Evolutionary conservation across 1,140 invertebrate species (phyloP).

Genomic region (Drosophila lacteicornis): DNA sequence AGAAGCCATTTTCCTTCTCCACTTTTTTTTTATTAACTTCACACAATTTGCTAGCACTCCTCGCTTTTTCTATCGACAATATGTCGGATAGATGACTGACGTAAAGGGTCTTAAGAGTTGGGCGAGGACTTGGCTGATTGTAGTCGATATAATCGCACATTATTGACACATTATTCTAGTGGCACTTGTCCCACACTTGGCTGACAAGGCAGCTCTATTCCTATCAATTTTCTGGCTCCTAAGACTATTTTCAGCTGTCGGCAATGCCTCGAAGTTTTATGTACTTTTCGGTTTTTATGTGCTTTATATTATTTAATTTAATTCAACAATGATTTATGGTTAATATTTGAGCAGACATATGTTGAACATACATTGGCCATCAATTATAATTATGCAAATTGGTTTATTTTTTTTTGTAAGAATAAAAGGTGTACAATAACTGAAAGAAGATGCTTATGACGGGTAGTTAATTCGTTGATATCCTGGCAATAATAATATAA

Average conservation of each 20-base stretch:
- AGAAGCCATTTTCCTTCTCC: conserved; percentile 4
- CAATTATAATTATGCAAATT: conserved; percentile 51
- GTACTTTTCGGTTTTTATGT: conserved; percentile 3
- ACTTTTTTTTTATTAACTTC: conserved; percentile 33
- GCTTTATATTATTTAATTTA: conserved; percentile 18
- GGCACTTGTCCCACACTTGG: conserved; percentile 46
- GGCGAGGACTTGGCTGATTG: conserved; percentile 38
- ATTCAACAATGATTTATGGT: conserved; percentile 43
- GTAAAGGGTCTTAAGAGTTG: conserved; percentile 12
- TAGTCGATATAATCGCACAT: conserved; percentile 72
- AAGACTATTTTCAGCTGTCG: not conserved
- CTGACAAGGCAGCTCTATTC: conserved; percentile 3
- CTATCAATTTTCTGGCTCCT: not conserved
- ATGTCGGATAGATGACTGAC: conserved; percentile 38
- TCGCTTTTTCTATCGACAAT: conserved; percentile 23
- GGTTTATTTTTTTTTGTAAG: not conserved
- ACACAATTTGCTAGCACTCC: conserved; percentile 33
- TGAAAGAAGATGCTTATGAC: conserved; percentile 1
- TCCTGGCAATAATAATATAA: not conserved
- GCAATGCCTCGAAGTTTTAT: not conserved
- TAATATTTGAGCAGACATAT: conserved; percentile 47
- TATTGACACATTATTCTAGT: conserved; percentile 72
- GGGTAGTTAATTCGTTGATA: conserved; percentile 4
- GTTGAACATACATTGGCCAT: conserved; percentile 30
- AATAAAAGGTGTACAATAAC: not conserved